These are phyloP conservation scores for Sebastolobus altivelis DNA, from an alignment of 2,797 vertebrate genomes.

Conservation along the genomic window DNA sequence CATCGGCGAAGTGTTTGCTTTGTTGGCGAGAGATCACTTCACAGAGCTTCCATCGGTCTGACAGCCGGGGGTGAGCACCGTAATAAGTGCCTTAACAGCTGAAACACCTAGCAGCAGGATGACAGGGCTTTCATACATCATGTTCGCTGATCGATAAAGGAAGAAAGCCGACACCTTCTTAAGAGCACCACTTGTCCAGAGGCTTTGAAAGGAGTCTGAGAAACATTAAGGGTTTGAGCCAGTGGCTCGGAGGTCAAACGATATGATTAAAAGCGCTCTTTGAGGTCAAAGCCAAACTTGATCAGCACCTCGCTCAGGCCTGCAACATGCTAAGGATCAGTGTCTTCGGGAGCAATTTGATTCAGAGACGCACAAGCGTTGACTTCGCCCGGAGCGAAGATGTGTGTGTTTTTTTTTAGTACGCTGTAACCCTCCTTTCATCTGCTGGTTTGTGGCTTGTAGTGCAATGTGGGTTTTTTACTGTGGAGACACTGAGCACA, in stretches of 20 bases:
- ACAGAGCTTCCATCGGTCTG: slow-evolving; percentile 42
- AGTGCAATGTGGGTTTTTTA: slow-evolving; percentile 31
- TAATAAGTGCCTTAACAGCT: slow-evolving; percentile 56
- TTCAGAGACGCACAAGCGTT: slow-evolving; percentile 29
- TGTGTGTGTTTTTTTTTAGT: neutral
- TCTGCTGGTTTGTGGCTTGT: slow-evolving; percentile 39
- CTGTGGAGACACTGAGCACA: slow-evolving; percentile 3
- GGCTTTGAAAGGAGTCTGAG: slow-evolving; percentile 36
- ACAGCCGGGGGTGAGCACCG: slow-evolving; percentile 44
- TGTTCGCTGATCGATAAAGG: slow-evolving; percentile 63
- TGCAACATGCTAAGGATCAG: slow-evolving; percentile 28
- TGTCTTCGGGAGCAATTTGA: slow-evolving; percentile 39
- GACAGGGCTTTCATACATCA: slow-evolving; percentile 50
- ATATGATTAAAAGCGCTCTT: slow-evolving; percentile 22
- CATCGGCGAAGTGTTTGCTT: slow-evolving; percentile 55
- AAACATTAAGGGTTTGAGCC: slow-evolving; percentile 1
- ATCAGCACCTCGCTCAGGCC: slow-evolving; percentile 30
- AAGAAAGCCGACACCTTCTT: slow-evolving; percentile 44
- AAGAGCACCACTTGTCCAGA: slow-evolving; percentile 43
- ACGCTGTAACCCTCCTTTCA: slow-evolving; percentile 38
- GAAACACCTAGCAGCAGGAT: slow-evolving; percentile 43
- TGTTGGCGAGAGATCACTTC: slow-evolving; percentile 48
- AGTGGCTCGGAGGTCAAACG: slow-evolving; percentile 8
- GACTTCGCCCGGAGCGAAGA: slow-evolving; percentile 35
- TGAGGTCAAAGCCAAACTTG: slow-evolving; percentile 32